Conservation (phyloP, 2,113 vertebrate genomes). For the Perognathus longimembris region DNA sequence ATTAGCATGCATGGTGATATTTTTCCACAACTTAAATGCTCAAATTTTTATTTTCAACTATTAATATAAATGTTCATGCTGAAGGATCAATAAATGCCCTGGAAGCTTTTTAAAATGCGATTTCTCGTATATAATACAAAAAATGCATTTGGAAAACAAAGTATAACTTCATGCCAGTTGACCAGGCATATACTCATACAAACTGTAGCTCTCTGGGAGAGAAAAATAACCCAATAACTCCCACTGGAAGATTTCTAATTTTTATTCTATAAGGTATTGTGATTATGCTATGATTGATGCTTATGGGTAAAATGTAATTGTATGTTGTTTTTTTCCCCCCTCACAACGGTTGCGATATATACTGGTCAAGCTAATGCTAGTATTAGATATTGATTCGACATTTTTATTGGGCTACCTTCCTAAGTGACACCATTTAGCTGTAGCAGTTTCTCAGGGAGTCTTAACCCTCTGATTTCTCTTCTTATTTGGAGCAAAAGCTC, state of each 20-base stretch:
- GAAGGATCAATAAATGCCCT: constrained; percentile 59
- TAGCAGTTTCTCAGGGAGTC: not conserved
- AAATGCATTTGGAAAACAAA: constrained; percentile 44
- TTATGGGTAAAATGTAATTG: not conserved
- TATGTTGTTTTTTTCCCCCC: not conserved
- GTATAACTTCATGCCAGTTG: constrained; percentile 4
- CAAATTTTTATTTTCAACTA: constrained; percentile 60
- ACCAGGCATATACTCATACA: not conserved
- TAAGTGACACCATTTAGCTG: not conserved
- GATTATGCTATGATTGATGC: not conserved
- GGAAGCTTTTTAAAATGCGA: constrained; percentile 42
- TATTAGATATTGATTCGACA: not conserved
- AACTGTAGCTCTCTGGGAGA: not conserved
- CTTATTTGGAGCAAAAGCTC: not conserved
- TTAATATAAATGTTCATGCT: constrained; percentile 67
- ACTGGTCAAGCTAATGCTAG: not conserved
- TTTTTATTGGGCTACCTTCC: not conserved
- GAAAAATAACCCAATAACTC: not conserved
- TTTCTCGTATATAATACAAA: constrained; percentile 62
- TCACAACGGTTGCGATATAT: not conserved
- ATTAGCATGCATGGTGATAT: constrained; percentile 60
- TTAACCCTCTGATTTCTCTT: not conserved
- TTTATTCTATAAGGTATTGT: not conserved
- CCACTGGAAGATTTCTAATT: constrained; percentile 32
- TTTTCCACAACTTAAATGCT: constrained; percentile 34